Conservation (phyloP, 30 jellyfish, hydroid and myxozoan genomes). For the Clytia hemisphaerica region DNA sequence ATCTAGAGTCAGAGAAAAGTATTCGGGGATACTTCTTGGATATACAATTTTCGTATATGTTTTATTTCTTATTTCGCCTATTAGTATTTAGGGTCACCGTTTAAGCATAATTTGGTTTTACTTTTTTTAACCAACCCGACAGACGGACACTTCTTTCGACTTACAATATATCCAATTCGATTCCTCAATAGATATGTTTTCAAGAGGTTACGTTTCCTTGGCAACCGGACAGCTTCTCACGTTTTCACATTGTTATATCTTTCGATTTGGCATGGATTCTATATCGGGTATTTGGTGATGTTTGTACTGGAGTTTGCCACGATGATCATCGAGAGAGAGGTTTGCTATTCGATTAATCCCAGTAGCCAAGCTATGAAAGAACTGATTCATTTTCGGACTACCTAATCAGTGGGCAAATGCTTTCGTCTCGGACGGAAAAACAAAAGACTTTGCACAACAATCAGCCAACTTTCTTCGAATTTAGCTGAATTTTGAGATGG, state of each 20-base stretch:
- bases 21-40: too few species aligned
- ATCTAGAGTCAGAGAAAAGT: too few species aligned
- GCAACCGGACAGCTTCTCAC: conserved; percentile 76
- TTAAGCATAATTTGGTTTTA: too few species aligned
- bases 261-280: conserved; percentile 98
- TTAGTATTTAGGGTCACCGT: background rate
- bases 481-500: too few species aligned
- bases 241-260: conserved; percentile 60
- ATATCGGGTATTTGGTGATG: conserved; percentile 76
- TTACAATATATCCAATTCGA: background rate
- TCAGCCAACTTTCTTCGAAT: background rate
- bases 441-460: too few species aligned
- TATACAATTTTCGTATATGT: too few species aligned
- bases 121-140: background rate
- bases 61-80: background rate
- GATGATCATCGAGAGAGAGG: conserved; percentile 72
- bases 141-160: background rate
- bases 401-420: too few species aligned
- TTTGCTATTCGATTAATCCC: background rate
- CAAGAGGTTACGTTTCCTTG: conserved; percentile 89
- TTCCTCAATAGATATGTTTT: conserved; percentile 63
- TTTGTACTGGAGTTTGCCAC: conserved; percentile 66
- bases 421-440: too few species aligned
- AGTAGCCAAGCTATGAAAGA: background rate
- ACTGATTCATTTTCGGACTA: too few species aligned